Conservation (phyloP, 2,888 invertebrate species). For the Oasisia sp. region DNA sequence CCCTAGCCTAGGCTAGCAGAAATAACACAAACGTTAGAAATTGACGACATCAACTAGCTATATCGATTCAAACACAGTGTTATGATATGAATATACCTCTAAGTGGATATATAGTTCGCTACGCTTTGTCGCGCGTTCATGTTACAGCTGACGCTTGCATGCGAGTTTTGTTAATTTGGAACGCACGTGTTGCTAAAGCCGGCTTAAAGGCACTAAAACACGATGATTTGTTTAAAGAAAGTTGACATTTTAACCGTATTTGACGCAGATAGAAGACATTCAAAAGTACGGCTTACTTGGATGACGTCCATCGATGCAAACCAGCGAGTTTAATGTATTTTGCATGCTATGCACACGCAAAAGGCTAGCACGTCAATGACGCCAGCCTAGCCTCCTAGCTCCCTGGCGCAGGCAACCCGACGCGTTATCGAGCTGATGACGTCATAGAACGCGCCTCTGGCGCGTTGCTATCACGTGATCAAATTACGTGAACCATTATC, state of each 20-base stretch:
- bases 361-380: conserved; percentile 3
- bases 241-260: not conserved
- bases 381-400: conserved; percentile 4
- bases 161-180: too few species aligned
- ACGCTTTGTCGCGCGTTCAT: not conserved
- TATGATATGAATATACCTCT: not conserved
- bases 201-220: not conserved
- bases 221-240: too few species aligned
- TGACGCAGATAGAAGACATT: not conserved
- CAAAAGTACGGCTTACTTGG: not conserved
- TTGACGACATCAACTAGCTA: too few species aligned
- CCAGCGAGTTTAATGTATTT: conserved; percentile 3
- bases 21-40: too few species aligned
- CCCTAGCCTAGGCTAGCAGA: too few species aligned
- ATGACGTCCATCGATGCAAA: conserved; percentile 13
- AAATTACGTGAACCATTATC: not conserved
- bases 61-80: not conserved
- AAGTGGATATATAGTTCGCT: not conserved
- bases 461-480: conserved; percentile 13
- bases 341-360: conserved; percentile 6
- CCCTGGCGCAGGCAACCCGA: not conserved
- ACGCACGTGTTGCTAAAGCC: not conserved
- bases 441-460: not conserved
- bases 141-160: not conserved
- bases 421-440: not conserved